Evolutionary conservation across 2,888 invertebrate species (phyloP).

Genomic region (Spilosoma lubricipeda): DNA sequence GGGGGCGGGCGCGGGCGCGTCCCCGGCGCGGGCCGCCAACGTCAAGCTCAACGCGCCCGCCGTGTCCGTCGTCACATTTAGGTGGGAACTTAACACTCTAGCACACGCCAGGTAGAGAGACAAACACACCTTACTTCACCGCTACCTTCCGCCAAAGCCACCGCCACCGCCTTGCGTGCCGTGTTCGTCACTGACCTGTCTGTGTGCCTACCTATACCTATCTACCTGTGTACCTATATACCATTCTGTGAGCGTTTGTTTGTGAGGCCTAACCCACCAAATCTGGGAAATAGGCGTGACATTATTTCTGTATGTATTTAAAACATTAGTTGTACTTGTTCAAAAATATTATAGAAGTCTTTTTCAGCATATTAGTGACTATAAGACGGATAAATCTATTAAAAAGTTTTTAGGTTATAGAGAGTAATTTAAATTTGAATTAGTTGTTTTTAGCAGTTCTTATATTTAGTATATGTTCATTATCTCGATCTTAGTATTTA

Average conservation of each 20-base stretch:
- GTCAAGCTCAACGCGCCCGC: slow-evolving; percentile 89
- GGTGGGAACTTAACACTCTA: slow-evolving; percentile 91
- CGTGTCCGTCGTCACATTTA: slow-evolving; percentile 96
- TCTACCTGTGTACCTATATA: no score
- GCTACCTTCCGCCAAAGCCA: slow-evolving; percentile 72
- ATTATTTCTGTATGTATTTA: no score
- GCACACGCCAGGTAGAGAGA: slow-evolving; percentile 89
- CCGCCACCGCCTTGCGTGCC: slow-evolving; percentile 50
- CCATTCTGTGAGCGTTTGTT: neutral
- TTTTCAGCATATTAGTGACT: neutral
- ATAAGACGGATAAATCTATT: no score
- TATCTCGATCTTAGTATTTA: no score
- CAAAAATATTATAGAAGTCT: no score
- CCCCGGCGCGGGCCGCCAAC: slow-evolving; percentile 80
- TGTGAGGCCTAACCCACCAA: no score
- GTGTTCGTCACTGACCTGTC: slow-evolving; percentile 30
- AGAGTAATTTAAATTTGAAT: no score
- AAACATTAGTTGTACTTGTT: neutral
- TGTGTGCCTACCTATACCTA: slow-evolving; percentile 5
- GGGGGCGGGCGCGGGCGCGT: slow-evolving; percentile 59
- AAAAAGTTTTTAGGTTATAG: no score
- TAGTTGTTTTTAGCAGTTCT: no score
- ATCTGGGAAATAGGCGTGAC: no score
- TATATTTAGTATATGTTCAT: no score
- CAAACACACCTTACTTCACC: slow-evolving; percentile 74